phyloP scores from a whole-genome alignment of 1,140 invertebrate genomes.

The Rhysida immarginata region DNA sequence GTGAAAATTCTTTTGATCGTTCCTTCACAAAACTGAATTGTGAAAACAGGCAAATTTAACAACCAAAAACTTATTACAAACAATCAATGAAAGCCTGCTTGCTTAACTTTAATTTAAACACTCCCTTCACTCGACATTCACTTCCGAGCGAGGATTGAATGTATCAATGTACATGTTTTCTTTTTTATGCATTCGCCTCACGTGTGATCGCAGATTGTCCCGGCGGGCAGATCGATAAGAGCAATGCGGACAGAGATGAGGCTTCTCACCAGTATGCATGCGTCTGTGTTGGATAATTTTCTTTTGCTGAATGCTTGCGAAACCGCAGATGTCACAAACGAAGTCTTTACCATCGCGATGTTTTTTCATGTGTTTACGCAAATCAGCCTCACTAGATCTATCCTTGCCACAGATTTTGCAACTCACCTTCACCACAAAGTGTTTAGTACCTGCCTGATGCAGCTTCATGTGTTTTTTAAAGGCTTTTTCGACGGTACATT shows the following conservation, averaged over 20 bases:
- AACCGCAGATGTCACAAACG: conserved; percentile 23
- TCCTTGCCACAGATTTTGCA: conserved; percentile 23
- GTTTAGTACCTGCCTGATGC: conserved; percentile 15
- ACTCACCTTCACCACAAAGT: conserved; percentile 14
- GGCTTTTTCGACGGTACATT: conserved; percentile 23
- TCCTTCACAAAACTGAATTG: too few relatives aligned
- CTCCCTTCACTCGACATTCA: too few relatives aligned
- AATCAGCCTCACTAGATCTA: conserved; percentile 19
- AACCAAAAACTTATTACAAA: too few relatives aligned
- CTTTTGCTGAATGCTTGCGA: conserved; percentile 24
- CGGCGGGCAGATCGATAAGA: conserved; percentile 38
- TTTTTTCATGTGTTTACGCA: conserved; percentile 23
- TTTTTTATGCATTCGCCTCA: conserved; percentile 40
- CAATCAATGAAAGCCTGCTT: too few relatives aligned
- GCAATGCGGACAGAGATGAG: conserved; percentile 39
- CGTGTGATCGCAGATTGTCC: conserved; percentile 39
- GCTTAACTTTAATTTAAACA: too few relatives aligned
- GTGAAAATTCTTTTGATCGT: too few relatives aligned
- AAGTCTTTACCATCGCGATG: conserved; percentile 21
- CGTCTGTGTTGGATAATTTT: conserved; percentile 35
- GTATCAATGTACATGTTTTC: conserved; percentile 27
- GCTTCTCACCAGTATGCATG: conserved; percentile 44
- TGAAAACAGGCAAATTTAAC: too few relatives aligned
- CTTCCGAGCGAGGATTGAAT: conserved; percentile 20
- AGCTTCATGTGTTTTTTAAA: conserved; percentile 21